These are phyloP conservation scores for Xylocopa sonorina DNA, from an alignment of 1,140 invertebrate genomes.

Conservation along the genomic window DNA sequence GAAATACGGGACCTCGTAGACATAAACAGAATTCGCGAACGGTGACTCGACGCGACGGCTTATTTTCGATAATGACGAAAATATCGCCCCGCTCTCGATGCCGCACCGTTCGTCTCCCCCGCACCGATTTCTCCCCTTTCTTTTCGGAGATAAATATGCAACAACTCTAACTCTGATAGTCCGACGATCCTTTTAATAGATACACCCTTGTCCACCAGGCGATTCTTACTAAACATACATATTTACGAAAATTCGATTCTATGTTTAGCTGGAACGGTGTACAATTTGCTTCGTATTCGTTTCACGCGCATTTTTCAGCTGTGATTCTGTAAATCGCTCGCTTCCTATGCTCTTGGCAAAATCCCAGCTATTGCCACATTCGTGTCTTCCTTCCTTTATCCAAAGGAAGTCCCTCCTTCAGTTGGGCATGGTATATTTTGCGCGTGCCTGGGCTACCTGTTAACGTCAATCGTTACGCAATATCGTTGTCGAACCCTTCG, in stretches of 20 bases:
- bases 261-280: slow-evolving; percentile 21
- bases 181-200: slow-evolving; percentile 1
- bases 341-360: slow-evolving; percentile 51
- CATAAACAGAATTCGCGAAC: slow-evolving; percentile 52
- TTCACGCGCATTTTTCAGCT: slow-evolving; percentile 33
- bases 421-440: slow-evolving; percentile 25
- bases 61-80: slow-evolving; percentile 60
- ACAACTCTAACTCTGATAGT: not conserved
- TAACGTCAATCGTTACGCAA: slow-evolving; percentile 28
- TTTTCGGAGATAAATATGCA: not conserved
- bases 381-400: slow-evolving; percentile 61
- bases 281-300: slow-evolving; percentile 25
- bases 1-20: slow-evolving; percentile 17
- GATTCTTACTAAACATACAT: slow-evolving; percentile 13
- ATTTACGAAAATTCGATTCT: slow-evolving; percentile 39
- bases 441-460: slow-evolving; percentile 26
- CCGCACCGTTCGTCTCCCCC: not conserved
- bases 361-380: slow-evolving; percentile 56
- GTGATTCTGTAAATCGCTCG: slow-evolving; percentile 2
- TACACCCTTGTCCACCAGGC: not conserved
- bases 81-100: slow-evolving; percentile 46
- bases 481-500: not conserved
- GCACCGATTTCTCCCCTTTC: not conserved
- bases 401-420: slow-evolving; percentile 29
- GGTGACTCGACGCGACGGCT: slow-evolving; percentile 30